Conservation (phyloP, 1,140 invertebrate genomes). For the Mycetomoellerius zeteki region DNA sequence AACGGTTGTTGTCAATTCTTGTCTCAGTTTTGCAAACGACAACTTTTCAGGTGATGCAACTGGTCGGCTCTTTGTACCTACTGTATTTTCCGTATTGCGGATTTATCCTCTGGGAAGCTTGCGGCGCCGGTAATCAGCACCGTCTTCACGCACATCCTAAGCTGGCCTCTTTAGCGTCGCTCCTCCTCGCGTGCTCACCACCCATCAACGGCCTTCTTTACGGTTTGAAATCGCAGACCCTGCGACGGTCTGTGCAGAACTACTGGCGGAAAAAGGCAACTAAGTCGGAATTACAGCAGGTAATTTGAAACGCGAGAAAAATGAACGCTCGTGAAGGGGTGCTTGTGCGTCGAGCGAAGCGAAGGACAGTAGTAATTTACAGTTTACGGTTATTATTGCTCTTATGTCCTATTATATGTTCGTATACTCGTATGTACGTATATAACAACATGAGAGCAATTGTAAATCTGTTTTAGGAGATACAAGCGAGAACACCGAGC, state of each 20-base stretch:
- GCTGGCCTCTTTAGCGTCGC: slow-evolving; percentile 88
- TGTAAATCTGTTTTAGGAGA: slow-evolving; percentile 85
- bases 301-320: slow-evolving; percentile 62
- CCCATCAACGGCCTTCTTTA: slow-evolving; percentile 92
- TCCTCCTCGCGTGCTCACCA: slow-evolving; percentile 90
- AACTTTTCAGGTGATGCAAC: slow-evolving; percentile 87
- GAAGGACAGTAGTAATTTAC: slow-evolving; percentile 7
- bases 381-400: slow-evolving; percentile 25
- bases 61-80: slow-evolving; percentile 91
- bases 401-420: background rate
- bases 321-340: background rate
- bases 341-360: background rate
- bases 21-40: background rate
- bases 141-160: slow-evolving; percentile 84
- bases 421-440: background rate
- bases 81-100: slow-evolving; percentile 92
- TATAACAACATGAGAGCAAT: background rate
- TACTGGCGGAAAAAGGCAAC: slow-evolving; percentile 94
- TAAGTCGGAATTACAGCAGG: slow-evolving; percentile 92
- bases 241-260: slow-evolving; percentile 91
- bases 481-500: slow-evolving; percentile 92
- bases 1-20: background rate
- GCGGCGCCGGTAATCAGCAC: slow-evolving; percentile 80
- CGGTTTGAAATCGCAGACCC: slow-evolving; percentile 91
- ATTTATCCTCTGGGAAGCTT: slow-evolving; percentile 90